Evolutionary conservation across 2,113 vertebrate genomes (phyloP).

Genomic region (Catagonus wagneri): DNA sequence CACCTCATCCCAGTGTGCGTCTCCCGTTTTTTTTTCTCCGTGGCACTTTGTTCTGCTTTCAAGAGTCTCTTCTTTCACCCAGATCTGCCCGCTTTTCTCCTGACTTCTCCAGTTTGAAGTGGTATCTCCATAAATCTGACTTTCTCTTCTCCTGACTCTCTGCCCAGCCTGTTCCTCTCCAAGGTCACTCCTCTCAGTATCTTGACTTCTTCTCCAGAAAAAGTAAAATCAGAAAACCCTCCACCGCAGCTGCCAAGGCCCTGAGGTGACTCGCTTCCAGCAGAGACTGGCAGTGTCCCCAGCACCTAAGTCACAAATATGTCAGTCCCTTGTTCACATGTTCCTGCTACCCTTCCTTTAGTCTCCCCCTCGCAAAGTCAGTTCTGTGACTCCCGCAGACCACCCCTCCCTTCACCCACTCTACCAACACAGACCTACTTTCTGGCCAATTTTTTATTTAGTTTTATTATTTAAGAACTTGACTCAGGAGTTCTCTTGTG

Average conservation of each 20-base stretch:
- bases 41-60: neutral
- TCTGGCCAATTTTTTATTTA: neutral
- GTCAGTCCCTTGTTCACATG: neutral
- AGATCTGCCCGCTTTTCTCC: neutral
- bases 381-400: neutral
- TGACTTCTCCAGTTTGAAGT: neutral
- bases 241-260: too few relatives aligned
- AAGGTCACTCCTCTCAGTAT: neutral
- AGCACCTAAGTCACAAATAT: neutral
- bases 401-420: neutral
- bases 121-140: neutral
- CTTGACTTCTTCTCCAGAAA: neutral
- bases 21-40: neutral
- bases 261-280: neutral
- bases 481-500: neutral
- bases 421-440: neutral
- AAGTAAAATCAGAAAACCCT: neutral
- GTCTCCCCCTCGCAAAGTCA: neutral
- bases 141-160: neutral
- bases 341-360: rapidly evolving
- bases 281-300: too few relatives aligned
- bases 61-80: neutral
- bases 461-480: neutral
- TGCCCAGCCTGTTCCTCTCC: neutral
- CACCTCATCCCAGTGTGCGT: rapidly evolving